A percentile compares a stretch with the other conserved stretches of the same genome.
phyloP scores from a whole-genome alignment of 2,888 invertebrate species.

The Aethes cnicana region DNA sequence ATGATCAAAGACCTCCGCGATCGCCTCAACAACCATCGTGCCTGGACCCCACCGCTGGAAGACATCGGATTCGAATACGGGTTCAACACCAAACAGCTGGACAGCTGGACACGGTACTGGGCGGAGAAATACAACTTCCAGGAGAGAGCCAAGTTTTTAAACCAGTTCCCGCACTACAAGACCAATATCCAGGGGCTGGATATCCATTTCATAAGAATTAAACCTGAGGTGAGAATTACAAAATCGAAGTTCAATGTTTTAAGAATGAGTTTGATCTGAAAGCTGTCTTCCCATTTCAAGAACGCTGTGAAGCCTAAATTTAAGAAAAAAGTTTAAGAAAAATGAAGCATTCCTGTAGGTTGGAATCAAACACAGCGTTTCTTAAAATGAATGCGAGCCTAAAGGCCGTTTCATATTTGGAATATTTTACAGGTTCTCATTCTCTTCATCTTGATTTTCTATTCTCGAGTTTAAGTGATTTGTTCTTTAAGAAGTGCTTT shows the following conservation, averaged over 20 bases:
- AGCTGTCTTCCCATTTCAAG: background rate
- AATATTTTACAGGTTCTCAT: too few species aligned
- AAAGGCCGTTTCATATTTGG: too few species aligned
- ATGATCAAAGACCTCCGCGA: conserved; percentile 38
- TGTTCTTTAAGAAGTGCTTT: too few species aligned
- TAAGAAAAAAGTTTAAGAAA: too few species aligned
- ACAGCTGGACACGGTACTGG: conserved; percentile 82
- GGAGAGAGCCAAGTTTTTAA: conserved; percentile 82
- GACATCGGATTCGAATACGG: conserved; percentile 83
- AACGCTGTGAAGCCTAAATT: too few species aligned
- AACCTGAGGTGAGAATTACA: conserved; percentile 29
- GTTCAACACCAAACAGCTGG: conserved; percentile 75
- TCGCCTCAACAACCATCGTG: conserved; percentile 36
- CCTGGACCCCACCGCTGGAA: conserved; percentile 51
- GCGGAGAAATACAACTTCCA: conserved; percentile 85
- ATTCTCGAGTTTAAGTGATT: too few species aligned
- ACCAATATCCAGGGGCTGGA: conserved; percentile 87
- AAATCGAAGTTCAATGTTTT: background rate
- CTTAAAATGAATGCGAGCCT: too few species aligned
- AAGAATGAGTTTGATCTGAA: background rate
- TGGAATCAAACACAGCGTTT: too few species aligned
- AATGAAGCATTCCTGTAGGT: too few species aligned
- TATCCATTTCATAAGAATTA: conserved; percentile 84
- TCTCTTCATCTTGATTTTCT: too few species aligned
- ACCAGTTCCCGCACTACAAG: conserved; percentile 86